Evolutionary conservation across 2,888 invertebrate species (phyloP).

Genomic region (Sylvicola cinctus): DNA sequence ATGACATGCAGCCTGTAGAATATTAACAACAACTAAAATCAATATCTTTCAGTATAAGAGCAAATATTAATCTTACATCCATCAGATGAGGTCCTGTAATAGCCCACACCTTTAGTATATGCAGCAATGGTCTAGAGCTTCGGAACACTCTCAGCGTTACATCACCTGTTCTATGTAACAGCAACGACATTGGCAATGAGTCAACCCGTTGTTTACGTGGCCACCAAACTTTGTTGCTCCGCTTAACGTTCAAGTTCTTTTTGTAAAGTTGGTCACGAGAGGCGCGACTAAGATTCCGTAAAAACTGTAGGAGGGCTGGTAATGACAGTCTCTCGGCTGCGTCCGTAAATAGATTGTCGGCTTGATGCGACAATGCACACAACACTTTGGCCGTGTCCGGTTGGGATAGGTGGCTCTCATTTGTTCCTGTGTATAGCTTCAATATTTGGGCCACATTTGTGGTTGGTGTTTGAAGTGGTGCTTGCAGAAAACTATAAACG

Average conservation of each 20-base stretch:
- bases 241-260: slow-evolving; percentile 26
- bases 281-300: slow-evolving; percentile 64
- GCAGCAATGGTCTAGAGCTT: slow-evolving; percentile 71
- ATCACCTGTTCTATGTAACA: slow-evolving; percentile 70
- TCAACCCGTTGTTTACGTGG: slow-evolving; percentile 24
- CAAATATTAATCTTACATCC: slow-evolving; percentile 37
- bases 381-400: slow-evolving; percentile 74
- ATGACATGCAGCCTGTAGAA: slow-evolving; percentile 64
- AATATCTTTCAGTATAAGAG: neutral
- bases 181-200: slow-evolving; percentile 31
- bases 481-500: slow-evolving; percentile 63
- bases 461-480: slow-evolving; percentile 40
- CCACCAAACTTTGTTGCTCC: slow-evolving; percentile 26
- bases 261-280: slow-evolving; percentile 47
- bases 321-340: slow-evolving; percentile 74
- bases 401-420: slow-evolving; percentile 41
- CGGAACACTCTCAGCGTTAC: slow-evolving; percentile 71
- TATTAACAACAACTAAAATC: slow-evolving; percentile 5
- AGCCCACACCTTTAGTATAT: slow-evolving; percentile 84
- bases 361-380: slow-evolving; percentile 73
- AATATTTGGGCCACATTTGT: slow-evolving; percentile 26
- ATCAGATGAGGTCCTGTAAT: slow-evolving; percentile 83
- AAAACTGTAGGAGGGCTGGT: slow-evolving; percentile 61
- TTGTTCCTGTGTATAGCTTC: slow-evolving; percentile 23
- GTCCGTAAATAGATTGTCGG: slow-evolving; percentile 77